Percentiles rank a stretch among this genome's conserved stretches.
These are phyloP conservation scores for Adelognathus sp. DNA, from an alignment of 2,888 invertebrate species.

Conservation along the genomic window DNA sequence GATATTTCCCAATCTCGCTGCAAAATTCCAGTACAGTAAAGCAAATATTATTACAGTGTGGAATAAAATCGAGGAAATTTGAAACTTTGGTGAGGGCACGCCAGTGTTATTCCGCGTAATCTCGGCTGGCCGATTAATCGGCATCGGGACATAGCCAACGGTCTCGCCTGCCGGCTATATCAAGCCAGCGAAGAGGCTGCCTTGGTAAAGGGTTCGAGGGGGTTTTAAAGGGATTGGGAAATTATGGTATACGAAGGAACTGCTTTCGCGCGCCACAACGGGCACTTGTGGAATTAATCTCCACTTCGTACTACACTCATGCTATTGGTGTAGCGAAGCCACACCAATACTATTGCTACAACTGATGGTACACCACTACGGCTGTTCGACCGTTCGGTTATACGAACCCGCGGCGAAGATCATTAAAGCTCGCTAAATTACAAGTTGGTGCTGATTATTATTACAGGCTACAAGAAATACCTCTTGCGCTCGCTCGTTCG, in stretches of 20 bases:
- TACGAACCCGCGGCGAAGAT: conserved; percentile 38
- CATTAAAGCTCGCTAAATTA: conserved; percentile 58
- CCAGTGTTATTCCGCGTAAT: conserved; percentile 51
- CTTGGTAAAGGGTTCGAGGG: not conserved
- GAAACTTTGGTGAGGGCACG: conserved; percentile 8
- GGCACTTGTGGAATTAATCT: conserved; percentile 50
- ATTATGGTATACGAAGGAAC: conserved; percentile 9
- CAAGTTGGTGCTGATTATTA: conserved; percentile 60
- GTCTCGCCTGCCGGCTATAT: conserved; percentile 30
- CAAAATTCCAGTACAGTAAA: not conserved
- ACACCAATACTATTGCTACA: not conserved
- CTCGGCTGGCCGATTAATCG: conserved; percentile 52
- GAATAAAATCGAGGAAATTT: conserved; percentile 1
- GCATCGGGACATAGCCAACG: conserved; percentile 46
- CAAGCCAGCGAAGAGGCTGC: conserved; percentile 30
- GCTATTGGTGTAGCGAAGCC: conserved; percentile 15
- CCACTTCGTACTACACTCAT: conserved; percentile 35
- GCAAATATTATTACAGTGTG: conserved; percentile 6
- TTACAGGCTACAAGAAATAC: conserved; percentile 48
- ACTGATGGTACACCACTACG: conserved; percentile 1
- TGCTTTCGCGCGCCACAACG: conserved; percentile 31
- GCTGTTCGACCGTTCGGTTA: not conserved
- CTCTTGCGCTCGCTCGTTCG: conserved; percentile 31
- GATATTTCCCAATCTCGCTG: conserved; percentile 30
- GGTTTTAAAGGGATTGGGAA: not conserved